phyloP scores from a whole-genome alignment of 2,888 invertebrate species.

The Heteromurus nitidus region DNA sequence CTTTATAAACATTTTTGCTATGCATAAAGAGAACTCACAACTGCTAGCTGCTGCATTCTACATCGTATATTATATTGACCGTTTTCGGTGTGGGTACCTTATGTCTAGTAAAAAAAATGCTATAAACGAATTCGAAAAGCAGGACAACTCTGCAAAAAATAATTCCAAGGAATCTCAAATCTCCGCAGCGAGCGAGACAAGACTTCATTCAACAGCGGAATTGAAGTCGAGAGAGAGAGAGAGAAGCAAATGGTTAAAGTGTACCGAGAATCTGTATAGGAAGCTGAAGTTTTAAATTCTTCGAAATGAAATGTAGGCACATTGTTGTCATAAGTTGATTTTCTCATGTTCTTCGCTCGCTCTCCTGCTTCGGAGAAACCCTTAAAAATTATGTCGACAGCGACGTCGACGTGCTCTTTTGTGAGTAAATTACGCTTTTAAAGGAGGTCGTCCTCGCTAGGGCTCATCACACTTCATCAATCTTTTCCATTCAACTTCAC shows the following conservation, averaged over 20 bases:
- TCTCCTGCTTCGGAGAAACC: background rate
- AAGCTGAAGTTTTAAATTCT: background rate
- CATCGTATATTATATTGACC: too few species aligned
- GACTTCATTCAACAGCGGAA: too few species aligned
- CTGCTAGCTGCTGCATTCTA: background rate
- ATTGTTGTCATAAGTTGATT: background rate
- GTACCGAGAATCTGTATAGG: background rate
- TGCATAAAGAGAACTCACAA: background rate
- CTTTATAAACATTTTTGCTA: background rate
- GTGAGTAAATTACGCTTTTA: background rate
- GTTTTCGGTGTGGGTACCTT: too few species aligned
- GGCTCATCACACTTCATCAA: background rate
- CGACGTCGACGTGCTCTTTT: background rate
- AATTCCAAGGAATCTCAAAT: background rate
- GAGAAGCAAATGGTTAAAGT: too few species aligned
- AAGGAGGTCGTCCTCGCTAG: conserved; percentile 1
- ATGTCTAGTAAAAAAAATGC: background rate
- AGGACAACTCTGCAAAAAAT: too few species aligned
- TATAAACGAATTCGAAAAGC: background rate
- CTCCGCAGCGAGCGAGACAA: too few species aligned
- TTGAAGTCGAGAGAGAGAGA: too few species aligned
- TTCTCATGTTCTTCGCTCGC: background rate
- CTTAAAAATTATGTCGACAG: background rate
- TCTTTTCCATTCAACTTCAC: background rate
- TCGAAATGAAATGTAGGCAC: background rate